These are phyloP conservation scores for Nezara viridula DNA, from an alignment of 2,888 invertebrate genomes.

Conservation along the genomic window DNA sequence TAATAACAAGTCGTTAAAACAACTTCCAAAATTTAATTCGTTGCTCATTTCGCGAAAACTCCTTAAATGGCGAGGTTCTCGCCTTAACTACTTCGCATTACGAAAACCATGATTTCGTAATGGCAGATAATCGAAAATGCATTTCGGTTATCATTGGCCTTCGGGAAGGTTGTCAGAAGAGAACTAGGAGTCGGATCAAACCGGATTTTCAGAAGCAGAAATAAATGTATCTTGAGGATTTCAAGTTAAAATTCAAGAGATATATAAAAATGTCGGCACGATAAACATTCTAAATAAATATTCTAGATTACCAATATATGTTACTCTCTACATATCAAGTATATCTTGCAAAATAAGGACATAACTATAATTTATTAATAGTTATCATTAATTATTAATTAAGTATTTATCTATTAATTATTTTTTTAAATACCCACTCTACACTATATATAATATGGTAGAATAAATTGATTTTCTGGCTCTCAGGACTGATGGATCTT, in stretches of 20 bases:
- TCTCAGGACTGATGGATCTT: too few species aligned
- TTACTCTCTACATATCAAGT: too few species aligned
- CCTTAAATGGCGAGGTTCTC: background rate
- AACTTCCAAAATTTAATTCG: background rate
- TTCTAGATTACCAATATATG: too few species aligned
- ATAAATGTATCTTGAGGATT: background rate
- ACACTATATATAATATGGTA: too few species aligned
- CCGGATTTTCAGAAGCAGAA: background rate
- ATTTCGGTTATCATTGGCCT: background rate
- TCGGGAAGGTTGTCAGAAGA: background rate
- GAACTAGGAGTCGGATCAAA: background rate
- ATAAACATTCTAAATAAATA: too few species aligned
- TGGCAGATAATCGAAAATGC: conserved; percentile 12
- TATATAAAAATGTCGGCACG: too few species aligned
- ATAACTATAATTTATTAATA: too few species aligned
- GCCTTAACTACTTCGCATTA: background rate
- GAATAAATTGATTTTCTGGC: too few species aligned
- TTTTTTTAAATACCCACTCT: too few species aligned
- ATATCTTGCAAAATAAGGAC: too few species aligned
- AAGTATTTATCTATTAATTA: too few species aligned
- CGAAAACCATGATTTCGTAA: background rate
- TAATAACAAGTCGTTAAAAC: background rate
- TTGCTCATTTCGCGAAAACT: background rate
- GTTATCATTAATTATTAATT: too few species aligned
- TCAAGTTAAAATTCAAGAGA: background rate